A percentile compares a stretch with the other conserved stretches of the same genome.
Conservation (phyloP, 1,140 invertebrate genomes). For the Pissodes strobi region DNA sequence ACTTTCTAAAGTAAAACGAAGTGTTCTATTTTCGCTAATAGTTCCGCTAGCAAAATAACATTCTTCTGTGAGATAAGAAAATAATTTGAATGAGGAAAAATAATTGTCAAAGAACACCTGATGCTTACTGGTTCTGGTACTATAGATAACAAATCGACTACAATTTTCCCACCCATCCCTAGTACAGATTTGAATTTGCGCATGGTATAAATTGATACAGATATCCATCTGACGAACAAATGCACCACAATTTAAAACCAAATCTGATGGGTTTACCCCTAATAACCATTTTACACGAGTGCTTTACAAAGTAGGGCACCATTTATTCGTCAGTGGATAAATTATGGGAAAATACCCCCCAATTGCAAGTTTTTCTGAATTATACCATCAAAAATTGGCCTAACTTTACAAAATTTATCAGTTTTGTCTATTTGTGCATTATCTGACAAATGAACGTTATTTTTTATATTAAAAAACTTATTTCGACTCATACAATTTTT, state of each 20-base stretch:
- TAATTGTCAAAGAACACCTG: conserved; percentile 31
- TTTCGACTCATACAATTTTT: too few relatives aligned
- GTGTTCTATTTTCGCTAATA: conserved; percentile 30
- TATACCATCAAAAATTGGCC: conserved; percentile 36
- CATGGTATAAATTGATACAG: conserved; percentile 31
- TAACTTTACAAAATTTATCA: too few relatives aligned
- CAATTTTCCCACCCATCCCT: conserved; percentile 27
- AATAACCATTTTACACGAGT: conserved; percentile 58
- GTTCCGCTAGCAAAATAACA: conserved; percentile 31
- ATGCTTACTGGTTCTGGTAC: too few relatives aligned
- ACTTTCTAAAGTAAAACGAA: conserved; percentile 8
- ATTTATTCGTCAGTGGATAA: conserved; percentile 57
- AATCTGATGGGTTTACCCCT: too few relatives aligned
- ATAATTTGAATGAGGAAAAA: too few relatives aligned
- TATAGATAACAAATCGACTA: conserved; percentile 18
- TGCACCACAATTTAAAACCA: conserved; percentile 55
- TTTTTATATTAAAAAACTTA: too few relatives aligned
- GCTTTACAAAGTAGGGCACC: conserved; percentile 58
- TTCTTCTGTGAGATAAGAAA: conserved; percentile 16
- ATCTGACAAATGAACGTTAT: too few relatives aligned
- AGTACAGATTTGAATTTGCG: conserved; percentile 8
- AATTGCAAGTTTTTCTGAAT: conserved; percentile 55
- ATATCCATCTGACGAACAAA: too few relatives aligned
- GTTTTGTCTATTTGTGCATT: too few relatives aligned
- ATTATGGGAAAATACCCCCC: conserved; percentile 52